phyloP scores from a whole-genome alignment of 2,113 vertebrate genomes.

The Cromileptes altivelis region DNA sequence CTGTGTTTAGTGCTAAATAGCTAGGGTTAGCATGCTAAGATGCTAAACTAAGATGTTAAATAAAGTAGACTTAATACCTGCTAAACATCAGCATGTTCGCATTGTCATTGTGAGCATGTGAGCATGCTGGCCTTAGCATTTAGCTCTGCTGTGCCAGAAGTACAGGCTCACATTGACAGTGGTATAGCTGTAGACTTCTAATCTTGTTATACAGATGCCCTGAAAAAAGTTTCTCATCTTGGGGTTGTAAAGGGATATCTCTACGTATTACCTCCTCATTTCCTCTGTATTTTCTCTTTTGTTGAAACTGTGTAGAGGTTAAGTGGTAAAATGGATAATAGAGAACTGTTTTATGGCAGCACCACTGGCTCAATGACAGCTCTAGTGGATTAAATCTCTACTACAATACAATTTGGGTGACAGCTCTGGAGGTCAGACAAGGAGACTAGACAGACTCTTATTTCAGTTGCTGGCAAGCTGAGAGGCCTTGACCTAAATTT shows the following conservation, averaged over 20 bases:
- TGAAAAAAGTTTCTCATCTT: neutral
- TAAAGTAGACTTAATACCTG: neutral
- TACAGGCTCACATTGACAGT: neutral
- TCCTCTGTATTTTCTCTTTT: neutral
- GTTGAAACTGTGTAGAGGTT: conserved; percentile 38
- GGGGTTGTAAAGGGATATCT: conserved; percentile 15
- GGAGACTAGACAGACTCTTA: conserved; percentile 56
- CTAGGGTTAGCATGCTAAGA: neutral
- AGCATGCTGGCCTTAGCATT: conserved; percentile 6
- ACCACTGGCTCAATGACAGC: conserved; percentile 48
- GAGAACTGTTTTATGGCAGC: conserved; percentile 52
- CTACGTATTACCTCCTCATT: neutral
- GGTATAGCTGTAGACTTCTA: neutral
- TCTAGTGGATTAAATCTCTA: conserved; percentile 65
- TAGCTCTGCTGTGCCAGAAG: neutral
- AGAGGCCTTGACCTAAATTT: conserved; percentile 60
- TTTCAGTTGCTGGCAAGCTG: conserved; percentile 42
- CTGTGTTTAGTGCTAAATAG: neutral
- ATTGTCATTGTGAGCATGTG: neutral
- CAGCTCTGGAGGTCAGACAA: conserved; percentile 67
- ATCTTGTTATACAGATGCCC: neutral
- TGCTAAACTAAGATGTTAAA: neutral
- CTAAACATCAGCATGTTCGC: neutral
- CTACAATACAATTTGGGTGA: conserved; percentile 57
- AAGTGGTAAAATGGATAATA: conserved; percentile 58